Evolutionary conservation across 2,797 vertebrate species (phyloP).

Genomic region (Clamator glandarius): DNA sequence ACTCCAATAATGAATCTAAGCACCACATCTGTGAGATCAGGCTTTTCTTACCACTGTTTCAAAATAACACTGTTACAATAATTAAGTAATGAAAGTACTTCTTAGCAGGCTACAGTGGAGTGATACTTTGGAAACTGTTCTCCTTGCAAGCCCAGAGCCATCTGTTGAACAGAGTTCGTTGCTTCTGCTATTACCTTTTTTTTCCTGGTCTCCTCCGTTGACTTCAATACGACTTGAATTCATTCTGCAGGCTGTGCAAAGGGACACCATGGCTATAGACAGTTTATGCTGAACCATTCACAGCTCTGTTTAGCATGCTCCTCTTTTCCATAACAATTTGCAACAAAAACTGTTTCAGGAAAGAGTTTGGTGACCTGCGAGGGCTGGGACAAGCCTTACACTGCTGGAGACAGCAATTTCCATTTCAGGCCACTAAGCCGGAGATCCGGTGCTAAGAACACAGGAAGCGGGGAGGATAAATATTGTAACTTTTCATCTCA

Average conservation of each 20-base stretch:
- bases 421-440: slow-evolving; percentile 32
- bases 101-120: background rate
- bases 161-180: background rate
- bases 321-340: background rate
- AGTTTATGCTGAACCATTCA: slow-evolving; percentile 1
- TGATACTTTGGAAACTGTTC: background rate
- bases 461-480: slow-evolving; percentile 54
- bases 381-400: background rate
- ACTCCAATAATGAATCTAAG: background rate
- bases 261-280: background rate
- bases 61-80: background rate
- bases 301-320: background rate
- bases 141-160: background rate
- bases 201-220: background rate
- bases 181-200: background rate
- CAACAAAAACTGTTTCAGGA: slow-evolving; percentile 35
- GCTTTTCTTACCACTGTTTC: background rate
- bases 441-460: slow-evolving; percentile 55
- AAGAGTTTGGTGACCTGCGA: background rate
- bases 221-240: too few species aligned
- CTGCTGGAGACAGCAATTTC: slow-evolving; percentile 36
- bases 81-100: background rate
- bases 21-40: background rate
- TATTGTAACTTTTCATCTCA: slow-evolving; percentile 69
- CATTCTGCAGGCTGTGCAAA: background rate